A percentile compares a stretch with the other conserved stretches of the same genome.
These are phyloP conservation scores for Pimephales promelas DNA, from an alignment of 2,113 vertebrate species.

Conservation along the genomic window DNA sequence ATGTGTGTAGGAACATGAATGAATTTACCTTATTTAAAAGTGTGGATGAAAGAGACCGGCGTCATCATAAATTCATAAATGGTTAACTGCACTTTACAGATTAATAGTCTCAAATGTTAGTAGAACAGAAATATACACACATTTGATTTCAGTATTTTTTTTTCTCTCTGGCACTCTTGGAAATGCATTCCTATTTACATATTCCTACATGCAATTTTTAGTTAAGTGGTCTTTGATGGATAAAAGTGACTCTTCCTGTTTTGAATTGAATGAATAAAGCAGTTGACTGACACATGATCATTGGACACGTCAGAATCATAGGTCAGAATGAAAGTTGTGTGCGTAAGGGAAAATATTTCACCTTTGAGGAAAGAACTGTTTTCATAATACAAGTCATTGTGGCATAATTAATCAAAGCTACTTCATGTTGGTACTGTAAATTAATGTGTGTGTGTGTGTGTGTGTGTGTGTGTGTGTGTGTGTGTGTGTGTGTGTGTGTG, in stretches of 20 bases:
- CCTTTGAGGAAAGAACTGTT: neutral
- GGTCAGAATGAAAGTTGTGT: neutral
- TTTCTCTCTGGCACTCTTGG: neutral
- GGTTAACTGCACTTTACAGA: no score
- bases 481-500: no score
- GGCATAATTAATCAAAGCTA: neutral
- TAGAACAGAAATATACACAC: neutral
- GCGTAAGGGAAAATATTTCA: neutral
- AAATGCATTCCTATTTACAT: neutral
- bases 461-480: no score
- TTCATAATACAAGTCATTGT: neutral
- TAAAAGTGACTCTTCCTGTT: constrained; percentile 25
- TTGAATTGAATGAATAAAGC: neutral
- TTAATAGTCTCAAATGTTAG: neutral
- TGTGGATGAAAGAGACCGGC: neutral
- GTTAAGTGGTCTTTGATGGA: neutral
- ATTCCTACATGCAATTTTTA: neutral
- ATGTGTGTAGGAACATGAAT: neutral
- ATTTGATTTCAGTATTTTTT: neutral
- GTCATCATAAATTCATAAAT: neutral
- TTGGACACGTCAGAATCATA: neutral
- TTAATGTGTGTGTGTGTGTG: no score
- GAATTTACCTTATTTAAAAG: neutral
- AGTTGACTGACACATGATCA: constrained; percentile 3
- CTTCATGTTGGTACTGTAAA: neutral